phyloP scores from a whole-genome alignment of 2,888 invertebrate species.

The Andrena bucephala region DNA sequence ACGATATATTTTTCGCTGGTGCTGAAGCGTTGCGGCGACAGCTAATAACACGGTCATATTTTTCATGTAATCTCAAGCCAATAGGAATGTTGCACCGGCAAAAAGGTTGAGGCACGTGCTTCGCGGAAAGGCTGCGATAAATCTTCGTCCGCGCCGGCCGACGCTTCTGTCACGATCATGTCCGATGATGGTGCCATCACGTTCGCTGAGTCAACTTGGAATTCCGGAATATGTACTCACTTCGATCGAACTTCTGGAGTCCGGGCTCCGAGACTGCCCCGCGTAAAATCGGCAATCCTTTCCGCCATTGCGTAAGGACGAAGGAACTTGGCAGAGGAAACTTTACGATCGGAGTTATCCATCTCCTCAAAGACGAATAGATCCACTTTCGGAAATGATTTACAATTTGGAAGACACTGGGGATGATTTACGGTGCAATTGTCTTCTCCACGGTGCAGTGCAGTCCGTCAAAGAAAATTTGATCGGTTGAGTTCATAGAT shows the following conservation, averaged over 20 bases:
- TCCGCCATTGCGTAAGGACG: background rate
- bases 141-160: slow-evolving; percentile 64
- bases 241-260: slow-evolving; percentile 33
- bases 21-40: slow-evolving; percentile 43
- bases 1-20: slow-evolving; percentile 26
- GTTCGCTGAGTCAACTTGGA: slow-evolving; percentile 66
- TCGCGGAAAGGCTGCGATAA: slow-evolving; percentile 67
- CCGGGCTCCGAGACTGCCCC: slow-evolving; percentile 3
- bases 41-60: slow-evolving; percentile 59
- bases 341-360: slow-evolving; percentile 47
- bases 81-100: slow-evolving; percentile 66
- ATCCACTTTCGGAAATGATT: slow-evolving; percentile 44
- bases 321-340: slow-evolving; percentile 15
- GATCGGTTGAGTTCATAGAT: slow-evolving; percentile 27
- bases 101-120: slow-evolving; percentile 71
- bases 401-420: slow-evolving; percentile 41
- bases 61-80: slow-evolving; percentile 35
- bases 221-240: slow-evolving; percentile 52
- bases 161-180: slow-evolving; percentile 65
- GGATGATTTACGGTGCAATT: slow-evolving; percentile 48
- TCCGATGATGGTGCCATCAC: slow-evolving; percentile 66
- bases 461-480: slow-evolving; percentile 24
- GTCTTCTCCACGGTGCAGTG: slow-evolving; percentile 10
- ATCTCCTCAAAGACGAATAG: slow-evolving; percentile 40
- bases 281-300: slow-evolving; percentile 34